phyloP scores from a whole-genome alignment of 2,113 vertebrate genomes.

The Phyllostomus hastatus region DNA sequence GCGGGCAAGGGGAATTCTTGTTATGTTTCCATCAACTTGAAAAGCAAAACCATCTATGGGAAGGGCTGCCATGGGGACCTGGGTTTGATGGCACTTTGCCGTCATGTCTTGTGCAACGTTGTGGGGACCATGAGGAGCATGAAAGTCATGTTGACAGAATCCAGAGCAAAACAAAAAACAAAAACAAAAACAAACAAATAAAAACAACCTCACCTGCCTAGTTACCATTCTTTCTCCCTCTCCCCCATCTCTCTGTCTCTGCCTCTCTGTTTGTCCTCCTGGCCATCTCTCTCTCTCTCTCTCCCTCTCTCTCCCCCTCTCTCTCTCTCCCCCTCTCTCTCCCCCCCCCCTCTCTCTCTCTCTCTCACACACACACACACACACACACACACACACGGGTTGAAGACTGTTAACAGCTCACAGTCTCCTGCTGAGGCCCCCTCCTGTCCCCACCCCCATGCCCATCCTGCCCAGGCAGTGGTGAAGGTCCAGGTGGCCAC shows the following conservation, averaged over 20 bases:
- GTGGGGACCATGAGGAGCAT: conserved; percentile 23
- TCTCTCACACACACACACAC: neutral
- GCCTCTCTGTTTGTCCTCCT: neutral
- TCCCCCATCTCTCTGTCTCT: neutral
- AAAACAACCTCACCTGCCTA: neutral
- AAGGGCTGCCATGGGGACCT: conserved; percentile 55
- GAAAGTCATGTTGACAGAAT: conserved; percentile 68
- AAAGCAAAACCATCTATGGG: conserved; percentile 74
- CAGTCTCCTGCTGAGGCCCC: neutral
- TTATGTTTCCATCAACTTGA: conserved; percentile 68
- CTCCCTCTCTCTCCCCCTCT: too few relatives aligned
- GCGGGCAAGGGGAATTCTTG: conserved; percentile 56
- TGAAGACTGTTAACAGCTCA: conserved; percentile 55
- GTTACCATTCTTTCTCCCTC: neutral
- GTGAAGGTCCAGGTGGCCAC: neutral
- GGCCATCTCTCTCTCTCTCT: neutral
- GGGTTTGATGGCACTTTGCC: neutral
- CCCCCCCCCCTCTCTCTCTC: too few relatives aligned
- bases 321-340: fast-evolving
- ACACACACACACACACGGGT: conserved; percentile 51
- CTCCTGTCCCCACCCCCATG: neutral
- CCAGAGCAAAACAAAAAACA: conserved; percentile 17
- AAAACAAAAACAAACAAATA: neutral
- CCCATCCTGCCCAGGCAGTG: neutral
- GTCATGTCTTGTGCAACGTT: conserved; percentile 56